These are phyloP conservation scores for Sebastes trivittatus DNA, from an alignment of 2,797 vertebrate genomes.

Conservation along the genomic window DNA sequence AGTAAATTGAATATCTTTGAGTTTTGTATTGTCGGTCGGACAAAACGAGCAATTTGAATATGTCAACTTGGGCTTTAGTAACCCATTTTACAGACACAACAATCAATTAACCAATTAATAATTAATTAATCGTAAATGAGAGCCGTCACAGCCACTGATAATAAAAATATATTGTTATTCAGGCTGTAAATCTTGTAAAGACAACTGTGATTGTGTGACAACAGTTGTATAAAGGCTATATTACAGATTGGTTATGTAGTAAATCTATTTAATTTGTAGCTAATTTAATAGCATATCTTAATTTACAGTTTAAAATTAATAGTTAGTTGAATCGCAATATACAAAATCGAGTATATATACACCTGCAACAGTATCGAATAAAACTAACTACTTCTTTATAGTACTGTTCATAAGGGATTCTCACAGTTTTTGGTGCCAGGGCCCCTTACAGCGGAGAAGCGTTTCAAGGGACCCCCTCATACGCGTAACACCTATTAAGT, in stretches of 20 bases:
- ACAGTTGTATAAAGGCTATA: not conserved
- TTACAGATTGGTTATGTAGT: not conserved
- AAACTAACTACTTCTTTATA: not conserved
- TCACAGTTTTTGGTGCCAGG: too few species aligned
- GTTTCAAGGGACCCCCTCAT: fast-evolving
- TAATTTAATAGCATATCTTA: not conserved
- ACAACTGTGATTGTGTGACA: not conserved
- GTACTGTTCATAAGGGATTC: not conserved
- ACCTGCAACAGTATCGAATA: not conserved
- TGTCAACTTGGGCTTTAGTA: not conserved
- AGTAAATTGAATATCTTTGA: not conserved
- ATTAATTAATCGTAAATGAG: not conserved
- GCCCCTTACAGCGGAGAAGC: too few species aligned
- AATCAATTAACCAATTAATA: not conserved
- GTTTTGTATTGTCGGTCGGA: not conserved
- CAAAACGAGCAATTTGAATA: too few species aligned
- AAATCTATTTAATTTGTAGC: not conserved
- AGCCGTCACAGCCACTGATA: too few species aligned
- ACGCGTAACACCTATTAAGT: too few species aligned
- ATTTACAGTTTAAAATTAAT: not conserved
- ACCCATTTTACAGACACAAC: not conserved
- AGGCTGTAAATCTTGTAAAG: too few species aligned
- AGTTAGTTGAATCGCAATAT: not conserved
- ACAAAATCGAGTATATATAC: not conserved
- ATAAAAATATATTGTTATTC: not conserved